Conservation (phyloP, 2,797 vertebrate genomes). For the Sebastiscus tertius region DNA sequence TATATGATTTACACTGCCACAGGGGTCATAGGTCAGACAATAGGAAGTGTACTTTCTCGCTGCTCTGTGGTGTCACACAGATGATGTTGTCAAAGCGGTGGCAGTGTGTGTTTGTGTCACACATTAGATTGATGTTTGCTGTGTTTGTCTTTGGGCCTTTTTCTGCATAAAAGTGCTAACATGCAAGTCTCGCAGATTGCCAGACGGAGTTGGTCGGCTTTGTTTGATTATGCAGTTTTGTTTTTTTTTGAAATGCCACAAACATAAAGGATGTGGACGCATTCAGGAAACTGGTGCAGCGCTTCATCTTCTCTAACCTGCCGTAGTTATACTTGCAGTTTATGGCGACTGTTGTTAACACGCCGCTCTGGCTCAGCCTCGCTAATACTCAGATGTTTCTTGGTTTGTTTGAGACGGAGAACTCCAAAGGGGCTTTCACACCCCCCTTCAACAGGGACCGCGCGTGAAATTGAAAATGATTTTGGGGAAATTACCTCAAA, state of each 20-base stretch:
- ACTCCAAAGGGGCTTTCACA: constrained; percentile 33
- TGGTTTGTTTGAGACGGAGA: constrained; percentile 24
- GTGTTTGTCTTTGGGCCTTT: background rate
- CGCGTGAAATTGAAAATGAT: constrained; percentile 64
- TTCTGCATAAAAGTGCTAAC: background rate
- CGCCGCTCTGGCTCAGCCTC: background rate
- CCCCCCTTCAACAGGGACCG: constrained; percentile 31
- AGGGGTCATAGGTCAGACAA: constrained; percentile 77
- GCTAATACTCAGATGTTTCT: constrained; percentile 16
- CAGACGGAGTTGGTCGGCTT: background rate
- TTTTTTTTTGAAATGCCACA: constrained; percentile 3
- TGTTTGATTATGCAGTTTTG: constrained; percentile 5
- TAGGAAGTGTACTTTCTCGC: constrained; percentile 45
- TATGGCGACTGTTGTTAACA: constrained; percentile 1
- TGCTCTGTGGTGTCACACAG: constrained; percentile 1
- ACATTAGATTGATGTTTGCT: background rate
- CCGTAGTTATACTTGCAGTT: constrained; percentile 14
- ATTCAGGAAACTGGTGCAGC: constrained; percentile 48
- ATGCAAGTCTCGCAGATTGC: background rate
- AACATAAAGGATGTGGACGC: constrained; percentile 45
- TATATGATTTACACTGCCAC: constrained; percentile 60
- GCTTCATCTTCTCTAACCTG: constrained; percentile 12
- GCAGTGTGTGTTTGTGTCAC: background rate
- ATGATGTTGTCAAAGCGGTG: constrained; percentile 7
- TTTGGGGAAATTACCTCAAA: constrained; percentile 66